Evolutionary conservation across 2,888 invertebrate genomes (phyloP).

Genomic region (Rotaria macrura): DNA sequence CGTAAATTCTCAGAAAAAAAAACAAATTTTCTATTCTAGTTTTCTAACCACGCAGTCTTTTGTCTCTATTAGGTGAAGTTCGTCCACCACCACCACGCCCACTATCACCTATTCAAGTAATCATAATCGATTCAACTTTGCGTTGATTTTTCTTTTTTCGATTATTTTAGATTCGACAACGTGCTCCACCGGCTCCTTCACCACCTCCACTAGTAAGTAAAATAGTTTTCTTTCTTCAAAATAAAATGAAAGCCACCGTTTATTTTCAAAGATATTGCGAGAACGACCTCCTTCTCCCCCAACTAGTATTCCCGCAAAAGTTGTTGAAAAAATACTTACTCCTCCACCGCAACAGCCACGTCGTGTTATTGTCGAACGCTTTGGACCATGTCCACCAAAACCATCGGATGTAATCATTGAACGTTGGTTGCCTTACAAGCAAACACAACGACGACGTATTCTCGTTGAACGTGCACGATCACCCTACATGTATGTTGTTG

Average conservation of each 20-base stretch:
- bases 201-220: neutral
- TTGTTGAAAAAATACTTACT: neutral
- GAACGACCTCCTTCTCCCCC: neutral
- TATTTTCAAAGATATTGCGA: neutral
- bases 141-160: neutral
- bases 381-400: neutral
- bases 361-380: neutral
- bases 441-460: neutral
- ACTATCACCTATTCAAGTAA: neutral
- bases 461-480: neutral
- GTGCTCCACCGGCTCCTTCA: neutral
- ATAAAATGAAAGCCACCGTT: neutral
- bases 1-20: neutral
- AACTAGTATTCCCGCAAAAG: neutral
- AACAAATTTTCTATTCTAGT: neutral
- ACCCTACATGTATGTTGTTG: neutral
- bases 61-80: neutral
- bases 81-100: slow-evolving; percentile 1
- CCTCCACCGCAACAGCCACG: neutral
- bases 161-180: neutral
- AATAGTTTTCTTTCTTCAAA: neutral
- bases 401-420: neutral
- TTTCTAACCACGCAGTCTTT: neutral
- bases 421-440: slow-evolving; percentile 2
- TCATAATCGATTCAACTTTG: neutral